Conservation (phyloP, 2,113 vertebrate species). For the Progne subis region DNA sequence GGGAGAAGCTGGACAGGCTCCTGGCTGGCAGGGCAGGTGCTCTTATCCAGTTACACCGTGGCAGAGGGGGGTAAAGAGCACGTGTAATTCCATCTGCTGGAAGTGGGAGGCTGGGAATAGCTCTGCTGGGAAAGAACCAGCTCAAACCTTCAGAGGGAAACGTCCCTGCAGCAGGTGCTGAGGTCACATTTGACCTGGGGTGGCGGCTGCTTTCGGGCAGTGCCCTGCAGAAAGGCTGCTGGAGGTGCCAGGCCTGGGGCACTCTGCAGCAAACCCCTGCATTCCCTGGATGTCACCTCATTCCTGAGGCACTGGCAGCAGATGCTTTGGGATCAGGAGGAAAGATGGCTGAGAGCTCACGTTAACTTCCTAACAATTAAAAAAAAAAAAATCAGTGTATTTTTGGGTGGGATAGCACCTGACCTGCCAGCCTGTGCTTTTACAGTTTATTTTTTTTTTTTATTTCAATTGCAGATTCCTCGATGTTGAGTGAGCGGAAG, state of each 20-base stretch:
- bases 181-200: fast-evolving
- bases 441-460: background rate
- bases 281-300: background rate
- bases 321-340: background rate
- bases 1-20: background rate
- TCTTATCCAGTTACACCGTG: background rate
- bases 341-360: background rate
- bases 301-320: background rate
- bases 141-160: background rate
- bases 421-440: background rate
- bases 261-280: background rate
- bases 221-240: background rate
- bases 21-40: background rate
- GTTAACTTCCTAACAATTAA: background rate
- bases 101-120: background rate
- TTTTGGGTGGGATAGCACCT: background rate
- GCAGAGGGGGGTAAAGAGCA: background rate
- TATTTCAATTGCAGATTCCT: slow-evolving; percentile 76
- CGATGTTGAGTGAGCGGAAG: slow-evolving; percentile 81
- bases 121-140: background rate
- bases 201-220: background rate
- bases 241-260: background rate
- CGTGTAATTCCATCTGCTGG: background rate
- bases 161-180: background rate
- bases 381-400: fast-evolving